phyloP scores from a whole-genome alignment of 2,888 invertebrate genomes.

The Phortica okadai region DNA sequence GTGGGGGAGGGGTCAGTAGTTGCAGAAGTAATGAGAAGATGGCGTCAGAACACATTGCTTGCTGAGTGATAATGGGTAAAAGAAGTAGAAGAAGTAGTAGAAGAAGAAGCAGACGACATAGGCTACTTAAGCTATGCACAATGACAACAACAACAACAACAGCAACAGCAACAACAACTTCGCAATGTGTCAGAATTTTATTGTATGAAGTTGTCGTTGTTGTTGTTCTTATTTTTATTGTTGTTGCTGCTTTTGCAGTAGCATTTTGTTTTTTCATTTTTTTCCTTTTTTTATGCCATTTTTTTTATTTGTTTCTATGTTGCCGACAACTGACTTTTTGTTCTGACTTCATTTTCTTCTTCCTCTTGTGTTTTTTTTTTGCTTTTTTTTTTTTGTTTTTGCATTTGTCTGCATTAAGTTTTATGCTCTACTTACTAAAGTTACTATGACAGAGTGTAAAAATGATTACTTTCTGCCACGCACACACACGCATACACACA shows the following conservation, averaged over 20 bases:
- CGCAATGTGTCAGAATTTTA: slow-evolving; percentile 72
- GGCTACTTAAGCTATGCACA: slow-evolving; percentile 71
- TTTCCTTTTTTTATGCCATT: slow-evolving; percentile 22
- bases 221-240: slow-evolving; percentile 45
- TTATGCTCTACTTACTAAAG: slow-evolving; percentile 57
- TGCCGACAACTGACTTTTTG: slow-evolving; percentile 3
- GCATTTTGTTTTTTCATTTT: slow-evolving; percentile 53
- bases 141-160: slow-evolving; percentile 64
- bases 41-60: no score
- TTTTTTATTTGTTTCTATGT: not conserved
- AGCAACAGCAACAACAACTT: slow-evolving; percentile 67
- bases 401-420: not conserved
- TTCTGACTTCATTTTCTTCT: slow-evolving; percentile 34
- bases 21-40: no score
- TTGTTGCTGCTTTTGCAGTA: slow-evolving; percentile 9
- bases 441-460: slow-evolving; percentile 42
- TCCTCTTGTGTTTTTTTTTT: slow-evolving; percentile 61
- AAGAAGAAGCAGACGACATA: not conserved
- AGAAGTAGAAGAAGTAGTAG: not conserved
- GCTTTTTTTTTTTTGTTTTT: slow-evolving; percentile 63
- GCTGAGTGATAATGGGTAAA: no score
- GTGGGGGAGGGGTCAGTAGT: slow-evolving; percentile 16
- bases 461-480: not conserved
- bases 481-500: not conserved
- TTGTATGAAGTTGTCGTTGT: slow-evolving; percentile 71